Conservation (phyloP, 1,140 invertebrate species). For the Berghia stephanieae region DNA sequence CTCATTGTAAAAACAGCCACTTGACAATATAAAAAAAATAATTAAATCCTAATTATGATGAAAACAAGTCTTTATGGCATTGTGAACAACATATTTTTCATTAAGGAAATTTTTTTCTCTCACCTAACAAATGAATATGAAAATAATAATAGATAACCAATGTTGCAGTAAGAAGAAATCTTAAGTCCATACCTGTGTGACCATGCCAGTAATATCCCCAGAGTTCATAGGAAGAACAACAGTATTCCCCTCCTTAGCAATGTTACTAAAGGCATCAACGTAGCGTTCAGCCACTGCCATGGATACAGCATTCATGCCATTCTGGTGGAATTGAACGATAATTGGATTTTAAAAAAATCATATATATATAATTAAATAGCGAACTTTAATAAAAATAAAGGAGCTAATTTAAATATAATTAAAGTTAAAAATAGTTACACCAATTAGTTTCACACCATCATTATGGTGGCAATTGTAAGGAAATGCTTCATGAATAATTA, state of each 20-base stretch:
- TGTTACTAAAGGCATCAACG: constrained; percentile 88
- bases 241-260: constrained; percentile 94
- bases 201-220: constrained; percentile 84
- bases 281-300: constrained; percentile 95
- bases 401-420: too few species aligned
- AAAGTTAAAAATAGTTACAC: too few species aligned
- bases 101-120: background rate
- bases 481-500: too few species aligned
- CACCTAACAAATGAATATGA: background rate
- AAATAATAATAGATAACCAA: background rate
- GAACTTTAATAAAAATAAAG: too few species aligned
- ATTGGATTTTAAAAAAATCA: too few species aligned
- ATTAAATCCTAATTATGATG: too few species aligned
- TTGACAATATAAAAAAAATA: too few species aligned
- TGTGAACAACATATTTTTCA: background rate
- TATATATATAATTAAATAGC: too few species aligned
- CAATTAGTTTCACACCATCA: too few species aligned
- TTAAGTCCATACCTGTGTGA: constrained; percentile 75
- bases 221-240: constrained; percentile 91
- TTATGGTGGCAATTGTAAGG: too few species aligned
- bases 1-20: too few species aligned
- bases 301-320: constrained; percentile 81
- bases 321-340: too few species aligned
- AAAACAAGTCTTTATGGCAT: background rate
- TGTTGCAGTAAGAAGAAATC: background rate